phyloP scores from a whole-genome alignment of 2,113 vertebrate genomes.

The Rhynchomys soricoides region DNA sequence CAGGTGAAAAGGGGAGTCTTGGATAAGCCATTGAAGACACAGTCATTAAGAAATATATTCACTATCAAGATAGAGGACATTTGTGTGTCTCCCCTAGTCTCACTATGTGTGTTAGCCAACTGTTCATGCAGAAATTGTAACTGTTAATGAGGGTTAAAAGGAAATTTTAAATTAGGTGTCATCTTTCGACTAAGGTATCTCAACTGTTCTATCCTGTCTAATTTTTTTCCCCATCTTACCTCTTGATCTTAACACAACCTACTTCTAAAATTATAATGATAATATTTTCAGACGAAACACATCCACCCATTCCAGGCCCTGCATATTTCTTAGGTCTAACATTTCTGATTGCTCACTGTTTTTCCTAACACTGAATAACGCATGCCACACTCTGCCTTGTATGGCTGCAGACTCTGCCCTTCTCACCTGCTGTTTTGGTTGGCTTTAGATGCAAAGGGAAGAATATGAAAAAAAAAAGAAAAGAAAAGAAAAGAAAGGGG shows the following conservation, averaged over 20 bases:
- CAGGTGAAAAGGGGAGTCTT: slow-evolving; percentile 86
- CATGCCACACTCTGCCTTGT: slow-evolving; percentile 85
- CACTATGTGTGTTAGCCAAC: slow-evolving; percentile 84
- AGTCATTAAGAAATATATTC: slow-evolving; percentile 75
- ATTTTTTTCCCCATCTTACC: slow-evolving; percentile 70
- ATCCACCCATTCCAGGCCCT: background rate
- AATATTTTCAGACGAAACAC: slow-evolving; percentile 43
- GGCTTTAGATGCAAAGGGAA: slow-evolving; percentile 87
- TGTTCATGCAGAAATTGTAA: slow-evolving; percentile 87
- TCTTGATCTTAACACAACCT: slow-evolving; percentile 61
- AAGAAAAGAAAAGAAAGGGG: slow-evolving; percentile 82
- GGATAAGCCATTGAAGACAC: slow-evolving; percentile 55
- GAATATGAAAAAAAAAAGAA: slow-evolving; percentile 84
- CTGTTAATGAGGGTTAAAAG: slow-evolving; percentile 87
- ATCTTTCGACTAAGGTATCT: slow-evolving; percentile 80
- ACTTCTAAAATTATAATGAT: slow-evolving; percentile 38
- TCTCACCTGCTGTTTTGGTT: slow-evolving; percentile 89
- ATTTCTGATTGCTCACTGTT: slow-evolving; percentile 84
- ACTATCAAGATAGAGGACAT: slow-evolving; percentile 71
- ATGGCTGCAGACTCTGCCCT: slow-evolving; percentile 87
- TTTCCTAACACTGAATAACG: slow-evolving; percentile 86
- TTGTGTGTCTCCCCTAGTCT: slow-evolving; percentile 77
- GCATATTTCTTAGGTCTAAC: slow-evolving; percentile 73
- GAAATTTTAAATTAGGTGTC: slow-evolving; percentile 86
- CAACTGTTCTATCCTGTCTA: slow-evolving; percentile 76